Evolutionary conservation across 1,140 invertebrate genomes (phyloP).

Genomic region (Sycophila sp.): DNA sequence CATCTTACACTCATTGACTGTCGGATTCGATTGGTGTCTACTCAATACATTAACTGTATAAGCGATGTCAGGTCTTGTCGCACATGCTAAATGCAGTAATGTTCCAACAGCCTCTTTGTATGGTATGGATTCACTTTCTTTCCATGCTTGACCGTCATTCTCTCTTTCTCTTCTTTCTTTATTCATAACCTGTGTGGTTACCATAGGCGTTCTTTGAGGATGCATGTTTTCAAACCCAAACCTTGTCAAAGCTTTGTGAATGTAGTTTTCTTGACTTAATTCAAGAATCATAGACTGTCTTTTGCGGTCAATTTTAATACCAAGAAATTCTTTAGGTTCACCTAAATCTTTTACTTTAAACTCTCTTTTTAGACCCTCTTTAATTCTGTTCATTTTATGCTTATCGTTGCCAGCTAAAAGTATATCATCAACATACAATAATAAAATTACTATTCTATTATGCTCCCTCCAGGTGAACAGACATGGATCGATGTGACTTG

Average conservation of each 20-base stretch:
- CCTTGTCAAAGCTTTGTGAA: too few relatives aligned
- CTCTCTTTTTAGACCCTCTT: too few relatives aligned
- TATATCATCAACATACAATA: constrained; percentile 3
- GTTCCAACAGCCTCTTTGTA: constrained; percentile 15
- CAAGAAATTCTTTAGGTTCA: too few relatives aligned
- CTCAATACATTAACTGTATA: neutral
- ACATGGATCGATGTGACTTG: neutral
- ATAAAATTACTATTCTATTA: neutral
- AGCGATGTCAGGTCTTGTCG: neutral
- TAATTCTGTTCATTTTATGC: too few relatives aligned
- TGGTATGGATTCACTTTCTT: too few relatives aligned
- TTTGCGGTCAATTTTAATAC: too few relatives aligned
- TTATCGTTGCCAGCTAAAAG: too few relatives aligned
- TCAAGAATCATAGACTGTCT: too few relatives aligned
- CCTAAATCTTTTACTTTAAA: constrained; percentile 7
- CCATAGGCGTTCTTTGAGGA: neutral
- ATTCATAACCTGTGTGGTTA: neutral
- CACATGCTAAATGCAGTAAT: neutral
- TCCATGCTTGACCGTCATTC: neutral
- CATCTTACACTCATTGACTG: too few relatives aligned
- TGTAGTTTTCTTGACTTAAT: too few relatives aligned
- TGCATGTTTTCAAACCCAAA: neutral
- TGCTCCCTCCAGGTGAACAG: neutral
- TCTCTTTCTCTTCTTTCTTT: neutral
- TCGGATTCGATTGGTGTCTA: too few relatives aligned